A percentile compares a stretch with the other conserved stretches of the same genome.
Evolutionary conservation across 2,797 vertebrate species (phyloP).

Genomic region (Sebastes kiyomatsui): DNA sequence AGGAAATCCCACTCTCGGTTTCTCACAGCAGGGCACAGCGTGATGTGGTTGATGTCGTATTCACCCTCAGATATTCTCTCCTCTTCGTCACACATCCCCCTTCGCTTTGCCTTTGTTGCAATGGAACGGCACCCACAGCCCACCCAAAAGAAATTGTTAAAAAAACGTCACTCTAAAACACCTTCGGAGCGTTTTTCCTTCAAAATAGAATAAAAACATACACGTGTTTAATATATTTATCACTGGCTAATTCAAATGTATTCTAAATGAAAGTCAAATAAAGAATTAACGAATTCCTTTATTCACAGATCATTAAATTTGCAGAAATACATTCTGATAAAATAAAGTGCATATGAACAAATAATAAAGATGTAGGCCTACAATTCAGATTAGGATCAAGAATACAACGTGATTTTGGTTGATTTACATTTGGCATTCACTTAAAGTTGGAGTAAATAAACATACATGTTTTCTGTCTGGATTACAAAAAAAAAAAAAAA

Average conservation of each 20-base stretch:
- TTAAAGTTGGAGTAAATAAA: slow-evolving; percentile 22
- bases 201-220: not conserved
- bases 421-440: slow-evolving; percentile 52
- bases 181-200: not conserved
- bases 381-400: not conserved
- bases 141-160: not conserved
- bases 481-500: slow-evolving; percentile 9
- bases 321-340: slow-evolving; percentile 35
- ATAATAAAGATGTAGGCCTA: slow-evolving; percentile 4
- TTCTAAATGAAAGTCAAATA: slow-evolving; percentile 9
- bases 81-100: slow-evolving; percentile 23
- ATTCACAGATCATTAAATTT: slow-evolving; percentile 39
- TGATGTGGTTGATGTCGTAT: not conserved
- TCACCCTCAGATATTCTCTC: not conserved
- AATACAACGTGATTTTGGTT: slow-evolving; percentile 32
- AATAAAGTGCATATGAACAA: slow-evolving; percentile 48
- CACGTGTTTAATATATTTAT: not conserved
- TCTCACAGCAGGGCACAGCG: not conserved
- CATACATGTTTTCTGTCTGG: not conserved
- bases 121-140: slow-evolving; percentile 37
- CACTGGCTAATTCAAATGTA: not conserved
- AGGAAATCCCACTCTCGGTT: slow-evolving; percentile 59
- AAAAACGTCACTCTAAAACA: not conserved
- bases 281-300: slow-evolving; percentile 26
- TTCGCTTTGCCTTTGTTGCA: slow-evolving; percentile 46